Evolutionary conservation across 2,797 vertebrate genomes (phyloP).

Genomic region (Hypotaenidia philippensis): DNA sequence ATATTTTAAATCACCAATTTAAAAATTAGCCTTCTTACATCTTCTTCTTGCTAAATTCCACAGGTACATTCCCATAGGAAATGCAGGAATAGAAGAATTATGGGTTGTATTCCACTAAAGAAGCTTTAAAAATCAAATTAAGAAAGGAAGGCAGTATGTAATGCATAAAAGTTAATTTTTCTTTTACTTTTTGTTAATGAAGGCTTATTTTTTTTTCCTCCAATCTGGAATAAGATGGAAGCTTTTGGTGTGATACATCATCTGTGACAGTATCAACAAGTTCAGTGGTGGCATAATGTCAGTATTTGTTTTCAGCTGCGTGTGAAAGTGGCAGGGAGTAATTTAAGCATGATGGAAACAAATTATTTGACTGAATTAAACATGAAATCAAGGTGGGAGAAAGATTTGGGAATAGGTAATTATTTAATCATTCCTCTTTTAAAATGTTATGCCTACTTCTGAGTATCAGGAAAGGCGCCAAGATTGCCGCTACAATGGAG

Average conservation of each 20-base stretch:
- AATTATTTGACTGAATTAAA: not conserved
- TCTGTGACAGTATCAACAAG: not conserved
- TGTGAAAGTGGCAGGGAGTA: not conserved
- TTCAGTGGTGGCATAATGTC: not conserved
- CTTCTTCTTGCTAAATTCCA: not conserved
- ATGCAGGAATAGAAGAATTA: not conserved
- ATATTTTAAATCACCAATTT: not conserved
- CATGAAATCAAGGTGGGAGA: not conserved
- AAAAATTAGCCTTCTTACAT: not conserved
- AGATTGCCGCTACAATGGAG: slow-evolving; percentile 76
- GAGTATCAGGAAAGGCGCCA: not conserved
- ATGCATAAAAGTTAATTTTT: not conserved
- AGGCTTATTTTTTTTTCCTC: not conserved
- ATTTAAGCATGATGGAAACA: not conserved
- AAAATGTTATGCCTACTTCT: not conserved
- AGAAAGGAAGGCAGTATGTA: not conserved
- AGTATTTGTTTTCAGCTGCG: slow-evolving; percentile 29
- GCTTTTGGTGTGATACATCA: not conserved
- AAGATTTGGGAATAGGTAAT: not conserved
- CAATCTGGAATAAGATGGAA: not conserved
- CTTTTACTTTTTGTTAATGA: not conserved
- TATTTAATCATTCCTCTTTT: not conserved
- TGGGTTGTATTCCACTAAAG: not conserved
- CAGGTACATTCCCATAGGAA: not conserved
- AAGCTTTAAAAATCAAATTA: not conserved